These are phyloP conservation scores for Eumacrocentrus americanus DNA, from an alignment of 2,888 invertebrate genomes.

Conservation along the genomic window DNA sequence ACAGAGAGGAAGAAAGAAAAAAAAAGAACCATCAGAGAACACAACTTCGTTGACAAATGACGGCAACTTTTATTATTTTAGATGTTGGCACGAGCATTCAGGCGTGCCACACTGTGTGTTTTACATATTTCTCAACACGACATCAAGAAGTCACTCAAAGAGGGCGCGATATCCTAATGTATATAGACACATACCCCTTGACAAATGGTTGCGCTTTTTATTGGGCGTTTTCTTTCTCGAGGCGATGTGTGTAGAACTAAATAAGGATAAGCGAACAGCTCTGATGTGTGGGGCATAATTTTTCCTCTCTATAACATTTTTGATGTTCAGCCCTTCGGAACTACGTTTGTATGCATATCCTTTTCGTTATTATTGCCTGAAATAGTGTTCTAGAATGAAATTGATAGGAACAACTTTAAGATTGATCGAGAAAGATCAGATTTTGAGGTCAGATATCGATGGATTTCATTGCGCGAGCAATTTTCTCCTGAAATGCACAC, in stretches of 20 bases:
- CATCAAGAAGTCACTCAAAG: conserved; percentile 9
- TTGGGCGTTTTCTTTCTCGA: conserved; percentile 53
- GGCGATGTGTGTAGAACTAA: conserved; percentile 20
- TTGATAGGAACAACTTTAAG: too few species aligned
- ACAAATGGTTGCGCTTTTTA: conserved; percentile 59
- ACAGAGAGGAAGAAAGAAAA: conserved; percentile 39
- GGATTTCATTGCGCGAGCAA: too few species aligned
- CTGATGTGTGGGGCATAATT: not conserved
- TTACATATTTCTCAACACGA: conserved; percentile 53
- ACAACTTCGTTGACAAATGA: conserved; percentile 58
- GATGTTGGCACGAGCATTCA: conserved; percentile 48
- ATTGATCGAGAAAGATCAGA: too few species aligned
- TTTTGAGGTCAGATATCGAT: too few species aligned
- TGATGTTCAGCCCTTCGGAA: not conserved
- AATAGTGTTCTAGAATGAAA: not conserved
- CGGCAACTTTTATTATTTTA: conserved; percentile 62
- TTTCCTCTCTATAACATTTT: conserved; percentile 18
- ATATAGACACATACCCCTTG: conserved; percentile 41
- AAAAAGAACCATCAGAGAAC: not conserved
- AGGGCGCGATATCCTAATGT: not conserved
- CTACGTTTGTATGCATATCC: conserved; percentile 1
- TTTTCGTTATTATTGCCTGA: not conserved
- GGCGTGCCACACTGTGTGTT: conserved; percentile 39
- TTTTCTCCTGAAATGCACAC: too few species aligned
- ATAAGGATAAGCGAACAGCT: conserved; percentile 25